phyloP scores from a whole-genome alignment of 2,113 vertebrate genomes.

The Salvator merianae region DNA sequence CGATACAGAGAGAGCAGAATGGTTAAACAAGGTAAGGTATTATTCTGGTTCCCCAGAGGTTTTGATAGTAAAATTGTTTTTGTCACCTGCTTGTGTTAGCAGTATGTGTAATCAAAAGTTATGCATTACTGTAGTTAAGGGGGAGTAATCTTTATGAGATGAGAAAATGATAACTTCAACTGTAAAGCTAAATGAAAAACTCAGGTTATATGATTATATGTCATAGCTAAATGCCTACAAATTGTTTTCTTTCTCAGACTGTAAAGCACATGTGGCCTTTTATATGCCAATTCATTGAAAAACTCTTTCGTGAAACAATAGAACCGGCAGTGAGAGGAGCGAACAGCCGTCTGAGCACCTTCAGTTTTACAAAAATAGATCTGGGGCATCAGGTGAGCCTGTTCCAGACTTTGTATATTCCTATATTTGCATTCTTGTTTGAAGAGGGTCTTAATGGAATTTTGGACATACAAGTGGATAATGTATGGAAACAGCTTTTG shows the following conservation, averaged over 20 bases:
- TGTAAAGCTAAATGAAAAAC: not conserved
- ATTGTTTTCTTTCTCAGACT: conserved; percentile 75
- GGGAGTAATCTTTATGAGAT: not conserved
- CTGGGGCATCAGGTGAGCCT: conserved; percentile 90
- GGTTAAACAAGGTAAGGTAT: conserved; percentile 93
- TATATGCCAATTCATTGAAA: conserved; percentile 96
- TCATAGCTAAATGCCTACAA: conserved; percentile 3
- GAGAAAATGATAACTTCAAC: not conserved
- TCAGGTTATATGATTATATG: not conserved
- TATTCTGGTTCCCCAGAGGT: not conserved
- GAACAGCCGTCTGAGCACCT: conserved; percentile 88
- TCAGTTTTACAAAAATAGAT: conserved; percentile 94
- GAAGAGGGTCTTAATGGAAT: not conserved
- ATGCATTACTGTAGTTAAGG: not conserved
- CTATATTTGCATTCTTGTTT: not conserved
- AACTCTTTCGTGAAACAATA: conserved; percentile 93
- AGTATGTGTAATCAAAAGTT: not conserved
- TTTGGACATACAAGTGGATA: not conserved
- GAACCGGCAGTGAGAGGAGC: conserved; percentile 92
- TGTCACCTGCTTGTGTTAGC: conserved; percentile 29
- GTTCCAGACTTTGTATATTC: not conserved
- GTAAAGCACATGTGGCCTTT: conserved; percentile 99
- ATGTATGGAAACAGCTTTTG: not conserved
- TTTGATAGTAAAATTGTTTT: not conserved
- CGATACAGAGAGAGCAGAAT: conserved; percentile 95